These are phyloP conservation scores for Lycorma delicatula DNA, from an alignment of 1,140 invertebrate species.

Conservation along the genomic window DNA sequence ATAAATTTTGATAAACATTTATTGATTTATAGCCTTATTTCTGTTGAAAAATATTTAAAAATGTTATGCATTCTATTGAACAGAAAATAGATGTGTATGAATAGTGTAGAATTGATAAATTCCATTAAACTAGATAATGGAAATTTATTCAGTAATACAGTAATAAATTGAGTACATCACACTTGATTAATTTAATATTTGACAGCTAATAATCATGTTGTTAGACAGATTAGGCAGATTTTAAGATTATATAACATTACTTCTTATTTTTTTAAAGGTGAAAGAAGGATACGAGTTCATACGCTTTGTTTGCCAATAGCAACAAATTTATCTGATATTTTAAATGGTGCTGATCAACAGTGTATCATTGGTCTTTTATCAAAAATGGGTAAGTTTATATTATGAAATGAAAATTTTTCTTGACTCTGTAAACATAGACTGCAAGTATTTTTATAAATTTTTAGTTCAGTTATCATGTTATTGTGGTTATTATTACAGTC, in stretches of 20 bases:
- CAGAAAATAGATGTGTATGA: too few relatives aligned
- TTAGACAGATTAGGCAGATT: background rate
- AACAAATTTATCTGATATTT: constrained; percentile 71
- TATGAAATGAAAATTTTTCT: constrained; percentile 4
- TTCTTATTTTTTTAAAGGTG: constrained; percentile 50
- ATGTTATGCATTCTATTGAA: too few relatives aligned
- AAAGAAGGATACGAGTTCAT: constrained; percentile 94
- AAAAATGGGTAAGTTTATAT: constrained; percentile 75
- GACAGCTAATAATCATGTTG: background rate
- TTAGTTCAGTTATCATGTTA: too few relatives aligned
- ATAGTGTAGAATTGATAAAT: too few relatives aligned
- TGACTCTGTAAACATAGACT: too few relatives aligned
- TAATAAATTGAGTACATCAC: background rate
- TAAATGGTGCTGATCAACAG: constrained; percentile 90
- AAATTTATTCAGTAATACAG: background rate
- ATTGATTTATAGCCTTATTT: too few relatives aligned
- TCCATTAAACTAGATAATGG: too few relatives aligned
- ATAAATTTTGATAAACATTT: too few relatives aligned
- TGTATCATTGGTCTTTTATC: constrained; percentile 84
- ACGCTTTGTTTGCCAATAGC: constrained; percentile 90
- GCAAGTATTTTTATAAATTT: too few relatives aligned
- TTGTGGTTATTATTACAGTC: too few relatives aligned
- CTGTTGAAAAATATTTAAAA: too few relatives aligned
- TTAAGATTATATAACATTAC: constrained; percentile 10
- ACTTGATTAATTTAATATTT: constrained; percentile 5